Evolutionary conservation across 2,888 invertebrate genomes (phyloP).

Genomic region (Gandaritis pyraliata): DNA sequence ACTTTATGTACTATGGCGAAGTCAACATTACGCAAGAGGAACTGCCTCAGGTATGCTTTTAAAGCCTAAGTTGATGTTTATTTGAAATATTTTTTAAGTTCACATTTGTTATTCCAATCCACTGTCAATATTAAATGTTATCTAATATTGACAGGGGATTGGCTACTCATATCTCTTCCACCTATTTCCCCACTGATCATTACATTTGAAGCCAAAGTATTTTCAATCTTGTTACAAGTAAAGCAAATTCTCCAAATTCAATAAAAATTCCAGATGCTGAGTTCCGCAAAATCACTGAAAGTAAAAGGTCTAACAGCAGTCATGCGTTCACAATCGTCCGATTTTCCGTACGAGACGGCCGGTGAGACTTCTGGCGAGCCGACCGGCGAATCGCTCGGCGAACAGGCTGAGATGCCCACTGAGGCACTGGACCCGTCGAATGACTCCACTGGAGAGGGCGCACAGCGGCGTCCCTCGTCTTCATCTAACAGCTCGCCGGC

Average conservation of each 20-base stretch:
- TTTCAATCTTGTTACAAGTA: not conserved
- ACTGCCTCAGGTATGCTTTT: conserved; percentile 86
- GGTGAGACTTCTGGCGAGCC: conserved; percentile 76
- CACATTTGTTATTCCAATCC: too few relatives aligned
- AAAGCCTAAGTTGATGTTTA: not conserved
- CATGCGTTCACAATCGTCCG: conserved; percentile 85
- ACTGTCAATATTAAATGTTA: too few relatives aligned
- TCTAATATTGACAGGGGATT: too few relatives aligned
- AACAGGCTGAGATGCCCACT: conserved; percentile 79
- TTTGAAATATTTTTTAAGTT: too few relatives aligned
- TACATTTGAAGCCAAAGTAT: too few relatives aligned
- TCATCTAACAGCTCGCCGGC: conserved; percentile 85
- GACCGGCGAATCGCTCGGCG: conserved; percentile 59
- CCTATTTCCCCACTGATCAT: too few relatives aligned
- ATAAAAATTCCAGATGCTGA: conserved; percentile 79
- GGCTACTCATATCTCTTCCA: not conserved
- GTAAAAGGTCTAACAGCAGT: conserved; percentile 93
- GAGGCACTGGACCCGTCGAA: conserved; percentile 28
- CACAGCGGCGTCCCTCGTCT: conserved; percentile 83
- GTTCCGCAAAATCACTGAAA: conserved; percentile 94
- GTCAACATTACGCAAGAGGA: conserved; percentile 96
- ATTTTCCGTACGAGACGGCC: conserved; percentile 30
- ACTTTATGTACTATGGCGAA: conserved; percentile 97
- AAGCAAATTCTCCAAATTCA: not conserved
- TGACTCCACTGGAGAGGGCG: conserved; percentile 77